These are phyloP conservation scores for Pollenia griseotomentosa DNA, from an alignment of 2,888 invertebrate species.

Conservation along the genomic window DNA sequence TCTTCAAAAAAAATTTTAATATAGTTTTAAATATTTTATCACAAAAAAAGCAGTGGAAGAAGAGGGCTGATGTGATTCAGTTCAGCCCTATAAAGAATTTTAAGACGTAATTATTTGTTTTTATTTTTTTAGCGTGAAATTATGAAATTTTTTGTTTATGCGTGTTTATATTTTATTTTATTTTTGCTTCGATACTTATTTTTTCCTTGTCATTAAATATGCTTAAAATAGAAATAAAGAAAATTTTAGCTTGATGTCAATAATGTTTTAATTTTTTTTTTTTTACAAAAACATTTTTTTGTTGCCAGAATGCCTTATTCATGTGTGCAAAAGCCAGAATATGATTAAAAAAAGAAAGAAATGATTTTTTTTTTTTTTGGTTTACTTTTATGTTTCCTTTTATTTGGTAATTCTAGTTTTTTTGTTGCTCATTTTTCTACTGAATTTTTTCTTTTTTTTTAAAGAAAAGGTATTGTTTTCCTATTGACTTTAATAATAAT, in stretches of 20 bases:
- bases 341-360: constrained; percentile 19
- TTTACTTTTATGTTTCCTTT: constrained; percentile 27
- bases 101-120: background rate
- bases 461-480: constrained; percentile 36
- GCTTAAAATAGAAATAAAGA: constrained; percentile 13
- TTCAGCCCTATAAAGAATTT: background rate
- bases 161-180: background rate
- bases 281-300: background rate
- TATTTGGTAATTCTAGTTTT: constrained; percentile 38
- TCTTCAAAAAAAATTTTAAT: background rate
- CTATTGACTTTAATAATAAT: constrained; percentile 34
- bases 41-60: background rate
- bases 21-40: constrained; percentile 3
- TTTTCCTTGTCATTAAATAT: constrained; percentile 43
- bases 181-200: background rate
- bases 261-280: background rate
- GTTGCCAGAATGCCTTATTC: constrained; percentile 21
- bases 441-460: background rate
- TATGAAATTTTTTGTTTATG: constrained; percentile 9
- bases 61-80: constrained; percentile 13
- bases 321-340: constrained; percentile 35
- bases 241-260: constrained; percentile 41
- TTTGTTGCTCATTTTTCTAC: background rate
- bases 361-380: constrained; percentile 24
- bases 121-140: constrained; percentile 13